Evolutionary conservation across 2,888 invertebrate species (phyloP).

Genomic region (Morinoia aosen): DNA sequence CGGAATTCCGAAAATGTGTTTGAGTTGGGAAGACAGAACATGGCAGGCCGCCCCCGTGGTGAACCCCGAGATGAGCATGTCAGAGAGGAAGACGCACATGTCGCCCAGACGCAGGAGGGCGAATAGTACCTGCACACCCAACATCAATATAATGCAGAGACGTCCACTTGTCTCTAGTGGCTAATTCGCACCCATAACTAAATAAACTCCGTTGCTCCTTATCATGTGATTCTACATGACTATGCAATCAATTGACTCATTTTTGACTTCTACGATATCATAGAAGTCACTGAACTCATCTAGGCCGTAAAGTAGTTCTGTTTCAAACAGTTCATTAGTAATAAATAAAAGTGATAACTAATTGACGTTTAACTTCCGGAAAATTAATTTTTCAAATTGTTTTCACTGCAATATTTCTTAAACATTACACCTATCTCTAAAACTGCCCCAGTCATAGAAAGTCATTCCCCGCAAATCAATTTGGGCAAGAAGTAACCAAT

Average conservation of each 20-base stretch:
- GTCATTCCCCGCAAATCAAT: background rate
- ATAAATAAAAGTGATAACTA: too few relatives aligned
- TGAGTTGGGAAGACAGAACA: constrained; percentile 83
- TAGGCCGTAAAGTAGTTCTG: too few relatives aligned
- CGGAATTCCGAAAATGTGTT: constrained; percentile 66
- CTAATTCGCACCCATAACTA: background rate
- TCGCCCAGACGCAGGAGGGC: constrained; percentile 82
- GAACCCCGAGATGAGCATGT: constrained; percentile 88
- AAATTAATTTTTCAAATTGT: too few relatives aligned
- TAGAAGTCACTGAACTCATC: too few relatives aligned
- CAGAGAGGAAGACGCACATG: constrained; percentile 82
- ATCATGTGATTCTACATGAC: background rate
- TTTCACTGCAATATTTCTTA: too few relatives aligned
- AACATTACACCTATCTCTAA: too few relatives aligned
- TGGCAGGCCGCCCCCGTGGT: constrained; percentile 90
- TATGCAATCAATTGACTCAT: too few relatives aligned
- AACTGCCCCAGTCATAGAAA: background rate
- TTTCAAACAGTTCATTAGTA: too few relatives aligned
- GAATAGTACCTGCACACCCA: constrained; percentile 79
- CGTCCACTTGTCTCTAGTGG: background rate
- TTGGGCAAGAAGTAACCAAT: background rate
- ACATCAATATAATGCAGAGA: background rate
- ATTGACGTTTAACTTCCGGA: too few relatives aligned
- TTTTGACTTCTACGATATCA: too few relatives aligned
- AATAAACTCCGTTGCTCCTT: background rate